phyloP scores from a whole-genome alignment of 2,888 invertebrate genomes.

The Agrotis ipsilon region DNA sequence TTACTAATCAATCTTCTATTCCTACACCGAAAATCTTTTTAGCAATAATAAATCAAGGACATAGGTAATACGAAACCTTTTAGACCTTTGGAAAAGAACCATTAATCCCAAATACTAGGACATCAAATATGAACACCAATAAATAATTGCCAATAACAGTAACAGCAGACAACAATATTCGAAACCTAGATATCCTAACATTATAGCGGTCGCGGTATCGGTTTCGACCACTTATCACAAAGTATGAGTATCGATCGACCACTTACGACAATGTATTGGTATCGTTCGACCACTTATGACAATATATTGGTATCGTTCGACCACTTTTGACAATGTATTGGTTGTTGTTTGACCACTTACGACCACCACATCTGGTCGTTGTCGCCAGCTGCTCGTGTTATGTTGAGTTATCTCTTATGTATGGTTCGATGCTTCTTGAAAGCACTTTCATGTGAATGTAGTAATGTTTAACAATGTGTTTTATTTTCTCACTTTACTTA shows the following conservation, averaged over 20 bases:
- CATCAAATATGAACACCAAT: slow-evolving; percentile 4
- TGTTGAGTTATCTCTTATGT: slow-evolving; percentile 26
- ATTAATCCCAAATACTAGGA: slow-evolving; percentile 11
- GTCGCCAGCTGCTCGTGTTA: neutral
- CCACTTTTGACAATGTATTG: slow-evolving; percentile 11
- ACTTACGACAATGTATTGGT: slow-evolving; percentile 10
- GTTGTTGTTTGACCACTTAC: neutral
- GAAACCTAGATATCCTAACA: slow-evolving; percentile 19
- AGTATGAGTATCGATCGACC: slow-evolving; percentile 10
- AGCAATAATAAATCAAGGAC: slow-evolving; percentile 13
- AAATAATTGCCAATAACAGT: slow-evolving; percentile 18
- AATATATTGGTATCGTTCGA: slow-evolving; percentile 8
- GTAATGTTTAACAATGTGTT: slow-evolving; percentile 9
- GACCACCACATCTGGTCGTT: neutral
- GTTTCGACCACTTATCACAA: slow-evolving; percentile 19
- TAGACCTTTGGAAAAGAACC: neutral
- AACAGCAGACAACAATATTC: neutral
- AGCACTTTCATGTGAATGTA: slow-evolving; percentile 19
- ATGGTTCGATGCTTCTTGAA: slow-evolving; percentile 5
- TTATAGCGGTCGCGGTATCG: slow-evolving; percentile 1
- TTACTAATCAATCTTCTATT: slow-evolving; percentile 4
- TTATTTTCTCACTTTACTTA: neutral
- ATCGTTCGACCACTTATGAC: slow-evolving; percentile 13
- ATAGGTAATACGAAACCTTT: slow-evolving; percentile 5
- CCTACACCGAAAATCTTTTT: neutral